Evolutionary conservation across 35 echinoderm and acorn worm species (phyloP), one percentile per base, ranked within the genome.

Genomic region (Amphiura filiformis): DNA sequence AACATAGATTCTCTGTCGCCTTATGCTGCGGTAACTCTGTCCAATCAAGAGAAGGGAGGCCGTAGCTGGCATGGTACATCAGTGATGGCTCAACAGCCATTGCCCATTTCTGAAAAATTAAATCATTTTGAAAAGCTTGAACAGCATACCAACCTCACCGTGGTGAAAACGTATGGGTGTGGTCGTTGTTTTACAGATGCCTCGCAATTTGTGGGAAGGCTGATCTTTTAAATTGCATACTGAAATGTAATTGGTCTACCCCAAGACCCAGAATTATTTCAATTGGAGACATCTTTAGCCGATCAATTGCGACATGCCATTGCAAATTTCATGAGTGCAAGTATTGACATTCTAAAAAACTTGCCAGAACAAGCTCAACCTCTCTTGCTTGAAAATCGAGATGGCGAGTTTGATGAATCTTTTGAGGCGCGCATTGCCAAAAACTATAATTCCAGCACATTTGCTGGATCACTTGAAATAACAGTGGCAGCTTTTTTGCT

Each of bases 61-160:
- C 37, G 88, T 31, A 90, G 88, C 81, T 90, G 88, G 88, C 61
- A 90, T 90, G 88, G 88, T 84, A 90, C 88, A 78, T 84, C 88
- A 52, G 76, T 90, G 31, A 90, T 90, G 88, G 88, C 88, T 2
- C 82, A 84, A 38, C 88, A 90, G 84, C 88, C 88, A 52, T 84
- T 84, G 78, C 88, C 88, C 18, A 34, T 3, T 36, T 83, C 57
- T 35, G 81, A 90, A 90, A 77, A 84, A 32, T 36, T 61, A 40
- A 9, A 32, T 61, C 47, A 33, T 20, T 35, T 57, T 84, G 57
- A 23, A 57, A 34, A 34, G 15, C 23, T 84, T 11, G 42, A 35
- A 35, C 20, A 28, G 11, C 7, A 82, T 40, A 18, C n/a, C n/a
- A 84, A 31, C 0, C 23, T 84, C 20, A 12, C 31, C 28, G 47